phyloP scores from a whole-genome alignment of 2,797 vertebrate species.

The Molossus alvarezi region DNA sequence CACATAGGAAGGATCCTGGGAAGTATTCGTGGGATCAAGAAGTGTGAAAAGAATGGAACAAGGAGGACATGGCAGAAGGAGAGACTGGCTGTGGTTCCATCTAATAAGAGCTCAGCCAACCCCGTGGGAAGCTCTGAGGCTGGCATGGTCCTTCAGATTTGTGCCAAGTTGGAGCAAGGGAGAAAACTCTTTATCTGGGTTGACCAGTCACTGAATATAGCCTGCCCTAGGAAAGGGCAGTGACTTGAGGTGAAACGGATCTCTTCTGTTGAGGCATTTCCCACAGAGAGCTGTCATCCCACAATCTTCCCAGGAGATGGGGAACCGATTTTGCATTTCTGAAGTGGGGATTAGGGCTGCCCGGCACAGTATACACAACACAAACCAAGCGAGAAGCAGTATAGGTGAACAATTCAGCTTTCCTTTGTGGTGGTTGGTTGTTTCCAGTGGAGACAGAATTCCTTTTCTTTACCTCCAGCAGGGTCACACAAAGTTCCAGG shows the following conservation, averaged over 20 bases:
- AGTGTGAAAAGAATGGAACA: neutral
- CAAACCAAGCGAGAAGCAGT: neutral
- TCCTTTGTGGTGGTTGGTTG: neutral
- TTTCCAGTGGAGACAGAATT: neutral
- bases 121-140: neutral
- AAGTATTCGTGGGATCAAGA: neutral
- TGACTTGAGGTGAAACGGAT: neutral
- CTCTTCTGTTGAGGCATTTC: neutral
- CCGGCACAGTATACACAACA: accelerated
- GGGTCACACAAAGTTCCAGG: neutral
- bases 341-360: neutral
- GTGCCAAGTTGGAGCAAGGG: neutral
- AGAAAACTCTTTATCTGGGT: neutral
- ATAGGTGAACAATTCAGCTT: neutral
- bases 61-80: neutral
- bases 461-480: neutral
- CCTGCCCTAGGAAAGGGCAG: neutral
- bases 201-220: neutral
- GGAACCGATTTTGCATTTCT: neutral
- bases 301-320: neutral
- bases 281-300: neutral
- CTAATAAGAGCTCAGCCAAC: neutral
- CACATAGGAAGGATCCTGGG: neutral
- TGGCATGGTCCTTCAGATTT: neutral
- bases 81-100: neutral